Base-by-base conservation (phyloP, 2,797 vertebrate genomes). In the Lacerta viridis region DNA sequence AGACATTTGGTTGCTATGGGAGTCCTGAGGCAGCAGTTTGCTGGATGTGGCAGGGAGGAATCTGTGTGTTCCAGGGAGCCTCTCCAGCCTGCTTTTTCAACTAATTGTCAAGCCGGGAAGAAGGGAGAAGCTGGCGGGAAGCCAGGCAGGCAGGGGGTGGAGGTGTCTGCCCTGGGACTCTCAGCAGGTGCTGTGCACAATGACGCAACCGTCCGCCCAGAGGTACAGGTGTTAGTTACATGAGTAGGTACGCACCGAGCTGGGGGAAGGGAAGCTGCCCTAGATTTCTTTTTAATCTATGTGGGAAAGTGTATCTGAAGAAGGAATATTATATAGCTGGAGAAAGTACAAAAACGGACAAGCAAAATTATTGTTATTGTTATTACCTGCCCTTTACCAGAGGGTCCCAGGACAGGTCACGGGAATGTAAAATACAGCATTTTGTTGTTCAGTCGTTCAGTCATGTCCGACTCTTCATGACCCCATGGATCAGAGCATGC, bases 1-100 rank as follows among this genome's bases (percentile, higher is more conserved):
- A 90, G 81, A 89, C 82, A 83, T 76, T 43, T 80, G 82, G 86
- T 90, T 90, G 86, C 89, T 84, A 87, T n/a, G 89, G 82, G 89
- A 84, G 81, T 84, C 43, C 79, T 25, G 82, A 80, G 81, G 55
- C 69, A 78, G 89, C 75, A 18, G 81, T 84, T 84, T 55, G 76
- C 69, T 29, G 83, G 76, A 39, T 41, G 20, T 2, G 50, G 74
- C 82, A 55, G 82, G 81, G 74, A 87, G 89, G 89, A 66, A 50
- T 39, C 18, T 64, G 76, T 36, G 50, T 74, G 50, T 80, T 84
- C 9, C 87, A 75, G 81, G 41, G 25, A 33, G 59, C 36, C 78
- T 59, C 59, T 89, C 69, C 23, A 86, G 81, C 80, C 75, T 75
- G 33, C 20, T 80, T 41, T 74, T 59, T 10, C 41, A 20, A 36